These are phyloP conservation scores for Apoda limacodes DNA, from an alignment of 2,888 invertebrate genomes.

Conservation along the genomic window DNA sequence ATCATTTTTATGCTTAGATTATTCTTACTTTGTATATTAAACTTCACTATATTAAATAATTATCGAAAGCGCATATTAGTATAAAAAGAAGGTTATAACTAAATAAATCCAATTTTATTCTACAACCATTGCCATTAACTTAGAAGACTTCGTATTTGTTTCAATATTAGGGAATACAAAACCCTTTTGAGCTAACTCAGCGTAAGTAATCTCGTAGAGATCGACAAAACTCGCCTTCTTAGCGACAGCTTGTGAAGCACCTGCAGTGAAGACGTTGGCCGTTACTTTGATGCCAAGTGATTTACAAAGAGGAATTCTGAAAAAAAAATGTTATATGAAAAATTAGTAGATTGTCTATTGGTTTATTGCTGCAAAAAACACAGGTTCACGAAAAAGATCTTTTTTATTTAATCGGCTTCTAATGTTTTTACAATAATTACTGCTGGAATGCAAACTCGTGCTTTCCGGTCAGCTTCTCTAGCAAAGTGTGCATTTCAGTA, in stretches of 20 bases:
- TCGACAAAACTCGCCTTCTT: constrained; percentile 57
- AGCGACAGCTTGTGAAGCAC: constrained; percentile 60
- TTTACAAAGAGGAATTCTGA: constrained; percentile 60
- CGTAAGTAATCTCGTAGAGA: constrained; percentile 49
- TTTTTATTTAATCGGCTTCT: no score
- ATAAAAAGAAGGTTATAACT: no score
- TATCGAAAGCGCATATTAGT: no score
- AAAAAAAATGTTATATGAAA: constrained; percentile 17
- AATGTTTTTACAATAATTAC: no score
- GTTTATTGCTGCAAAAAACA: background rate
- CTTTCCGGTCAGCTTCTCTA: no score
- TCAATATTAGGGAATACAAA: constrained; percentile 51
- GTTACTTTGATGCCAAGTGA: constrained; percentile 56
- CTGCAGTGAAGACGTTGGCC: constrained; percentile 64
- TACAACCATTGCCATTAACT: constrained; percentile 50
- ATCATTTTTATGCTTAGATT: no score
- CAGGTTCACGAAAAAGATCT: background rate
- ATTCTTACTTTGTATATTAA: no score
- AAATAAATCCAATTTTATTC: no score
- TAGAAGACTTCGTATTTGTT: constrained; percentile 47
- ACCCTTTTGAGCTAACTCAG: constrained; percentile 50
- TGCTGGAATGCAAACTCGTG: no score
- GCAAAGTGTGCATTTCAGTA: no score
- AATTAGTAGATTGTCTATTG: background rate
- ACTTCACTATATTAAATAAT: no score